These are phyloP conservation scores for Butastur rufipennis DNA, from an alignment of 2,113 vertebrate species.

Conservation along the genomic window DNA sequence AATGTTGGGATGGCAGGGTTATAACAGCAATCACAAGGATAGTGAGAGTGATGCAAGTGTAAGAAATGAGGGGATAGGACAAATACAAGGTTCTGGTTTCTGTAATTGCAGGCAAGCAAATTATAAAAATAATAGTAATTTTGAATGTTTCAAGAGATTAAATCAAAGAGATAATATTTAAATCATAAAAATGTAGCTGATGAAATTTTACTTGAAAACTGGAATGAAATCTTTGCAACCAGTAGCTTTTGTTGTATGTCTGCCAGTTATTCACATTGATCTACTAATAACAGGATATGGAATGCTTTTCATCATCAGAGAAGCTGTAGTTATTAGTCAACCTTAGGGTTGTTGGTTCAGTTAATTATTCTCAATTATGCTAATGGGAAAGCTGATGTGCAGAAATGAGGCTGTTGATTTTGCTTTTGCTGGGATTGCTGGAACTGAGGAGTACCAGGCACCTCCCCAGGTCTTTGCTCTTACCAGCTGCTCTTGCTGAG, in stretches of 20 bases:
- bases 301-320: neutral
- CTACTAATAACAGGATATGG: neutral
- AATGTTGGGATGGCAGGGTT: neutral
- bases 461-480: neutral
- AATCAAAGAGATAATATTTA: neutral
- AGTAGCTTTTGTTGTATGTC: neutral
- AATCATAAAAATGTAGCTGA: neutral
- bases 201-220: neutral
- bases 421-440: neutral
- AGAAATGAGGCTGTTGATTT: neutral
- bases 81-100: neutral
- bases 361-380: conserved; percentile 12
- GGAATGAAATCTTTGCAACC: neutral
- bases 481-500: neutral
- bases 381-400: neutral
- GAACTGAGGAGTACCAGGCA: neutral
- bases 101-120: neutral
- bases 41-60: neutral
- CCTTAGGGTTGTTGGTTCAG: neutral
- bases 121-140: neutral
- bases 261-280: neutral
- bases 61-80: neutral
- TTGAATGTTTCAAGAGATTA: neutral
- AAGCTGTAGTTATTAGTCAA: conserved; percentile 3
- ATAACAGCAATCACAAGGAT: neutral